A percentile compares a stretch with the other conserved stretches of the same genome.
These are phyloP conservation scores for Idaea dimidiata DNA, from an alignment of 2,888 invertebrate species.

Conservation along the genomic window DNA sequence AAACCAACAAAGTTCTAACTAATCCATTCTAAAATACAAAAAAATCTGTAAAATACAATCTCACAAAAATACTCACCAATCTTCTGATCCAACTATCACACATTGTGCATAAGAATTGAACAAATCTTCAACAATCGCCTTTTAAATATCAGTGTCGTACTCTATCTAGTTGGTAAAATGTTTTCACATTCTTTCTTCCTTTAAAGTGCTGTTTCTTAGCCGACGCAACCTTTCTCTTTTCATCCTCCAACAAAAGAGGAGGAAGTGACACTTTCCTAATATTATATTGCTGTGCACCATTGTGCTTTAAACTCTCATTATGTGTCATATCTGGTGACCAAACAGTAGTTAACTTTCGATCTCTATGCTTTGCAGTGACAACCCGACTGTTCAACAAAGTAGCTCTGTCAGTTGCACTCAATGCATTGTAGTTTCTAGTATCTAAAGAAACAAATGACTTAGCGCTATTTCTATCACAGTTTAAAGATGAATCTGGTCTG, in stretches of 20 bases:
- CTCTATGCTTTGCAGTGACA: slow-evolving; percentile 64
- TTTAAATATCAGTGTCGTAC: slow-evolving; percentile 32
- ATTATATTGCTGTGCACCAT: slow-evolving; percentile 48
- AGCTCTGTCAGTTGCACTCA: slow-evolving; percentile 59
- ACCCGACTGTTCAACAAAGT: slow-evolving; percentile 53
- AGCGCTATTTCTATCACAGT: slow-evolving; percentile 72
- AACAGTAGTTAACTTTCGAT: slow-evolving; percentile 60
- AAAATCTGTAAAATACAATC: background rate
- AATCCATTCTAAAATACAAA: background rate
- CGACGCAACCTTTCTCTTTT: slow-evolving; percentile 59
- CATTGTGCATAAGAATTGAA: slow-evolving; percentile 13
- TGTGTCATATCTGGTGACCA: slow-evolving; percentile 56
- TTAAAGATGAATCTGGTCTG: slow-evolving; percentile 66
- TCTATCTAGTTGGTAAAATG: slow-evolving; percentile 45
- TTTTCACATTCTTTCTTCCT: slow-evolving; percentile 40
- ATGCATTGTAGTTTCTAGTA: slow-evolving; percentile 53
- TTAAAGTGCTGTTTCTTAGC: slow-evolving; percentile 55
- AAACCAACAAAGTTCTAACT: background rate
- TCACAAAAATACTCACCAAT: slow-evolving; percentile 1
- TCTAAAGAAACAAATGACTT: slow-evolving; percentile 73
- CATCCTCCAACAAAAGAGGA: slow-evolving; percentile 67
- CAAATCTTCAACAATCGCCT: slow-evolving; percentile 5
- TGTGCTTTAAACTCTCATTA: slow-evolving; percentile 45
- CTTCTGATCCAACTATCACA: slow-evolving; percentile 7
- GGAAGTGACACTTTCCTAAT: slow-evolving; percentile 72